phyloP scores from a whole-genome alignment of 2,888 invertebrate genomes.

The Dryomyza anilis region DNA sequence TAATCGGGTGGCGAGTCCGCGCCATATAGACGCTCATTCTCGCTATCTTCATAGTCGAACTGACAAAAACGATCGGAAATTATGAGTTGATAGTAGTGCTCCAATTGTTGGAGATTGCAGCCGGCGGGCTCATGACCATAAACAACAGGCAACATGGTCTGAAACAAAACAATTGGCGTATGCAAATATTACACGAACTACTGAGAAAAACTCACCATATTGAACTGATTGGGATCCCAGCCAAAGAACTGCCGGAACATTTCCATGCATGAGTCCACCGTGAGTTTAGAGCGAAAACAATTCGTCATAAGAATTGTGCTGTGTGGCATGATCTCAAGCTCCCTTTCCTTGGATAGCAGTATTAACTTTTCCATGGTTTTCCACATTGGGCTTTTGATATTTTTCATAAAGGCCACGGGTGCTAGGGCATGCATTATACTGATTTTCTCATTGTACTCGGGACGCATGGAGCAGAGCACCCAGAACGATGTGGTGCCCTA shows the following conservation, averaged over 20 bases:
- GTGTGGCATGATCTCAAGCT: slow-evolving; percentile 40
- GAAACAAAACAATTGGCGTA: too few relatives aligned
- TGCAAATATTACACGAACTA: background rate
- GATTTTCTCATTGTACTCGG: slow-evolving; percentile 65
- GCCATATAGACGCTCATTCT: slow-evolving; percentile 63
- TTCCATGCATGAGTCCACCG: slow-evolving; percentile 44
- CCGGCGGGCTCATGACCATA: slow-evolving; percentile 69
- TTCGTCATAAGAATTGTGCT: background rate
- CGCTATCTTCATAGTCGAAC: slow-evolving; percentile 62
- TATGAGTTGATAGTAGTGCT: slow-evolving; percentile 64
- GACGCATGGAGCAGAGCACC: slow-evolving; percentile 60
- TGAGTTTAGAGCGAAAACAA: slow-evolving; percentile 36
- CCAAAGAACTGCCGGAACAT: slow-evolving; percentile 63
- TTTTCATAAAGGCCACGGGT: slow-evolving; percentile 63
- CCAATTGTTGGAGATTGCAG: slow-evolving; percentile 62
- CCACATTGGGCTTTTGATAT: slow-evolving; percentile 51
- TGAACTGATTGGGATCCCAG: slow-evolving; percentile 57
- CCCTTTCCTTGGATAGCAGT: slow-evolving; percentile 20
- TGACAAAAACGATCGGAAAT: slow-evolving; percentile 56
- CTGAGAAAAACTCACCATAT: slow-evolving; percentile 53
- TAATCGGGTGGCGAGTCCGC: slow-evolving; percentile 62
- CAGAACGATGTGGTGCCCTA: slow-evolving; percentile 64
- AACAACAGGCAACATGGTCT: slow-evolving; percentile 67
- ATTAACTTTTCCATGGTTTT: slow-evolving; percentile 32
- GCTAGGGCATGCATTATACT: slow-evolving; percentile 63